Conservation (phyloP, 1,140 invertebrate species). For the Hycleus cichorii region DNA sequence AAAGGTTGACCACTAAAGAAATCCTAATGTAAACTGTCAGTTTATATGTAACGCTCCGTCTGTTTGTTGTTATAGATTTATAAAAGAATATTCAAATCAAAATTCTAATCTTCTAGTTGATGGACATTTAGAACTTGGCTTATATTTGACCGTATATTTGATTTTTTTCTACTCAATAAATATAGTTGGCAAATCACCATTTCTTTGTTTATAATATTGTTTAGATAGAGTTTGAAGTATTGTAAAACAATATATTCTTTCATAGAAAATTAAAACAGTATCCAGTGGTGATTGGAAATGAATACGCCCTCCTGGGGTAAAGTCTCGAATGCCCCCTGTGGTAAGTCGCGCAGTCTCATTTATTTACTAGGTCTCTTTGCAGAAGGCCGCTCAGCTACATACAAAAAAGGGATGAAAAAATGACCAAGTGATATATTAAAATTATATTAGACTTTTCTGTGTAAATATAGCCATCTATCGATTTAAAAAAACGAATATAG, state of each 20-base stretch:
- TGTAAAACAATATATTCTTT: conserved; percentile 40
- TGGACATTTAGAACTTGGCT: conserved; percentile 1
- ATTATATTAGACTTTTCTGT: neutral
- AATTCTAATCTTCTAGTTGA: conserved; percentile 11
- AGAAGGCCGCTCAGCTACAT: conserved; percentile 20
- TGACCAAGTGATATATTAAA: neutral
- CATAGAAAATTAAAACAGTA: conserved; percentile 39
- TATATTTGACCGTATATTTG: neutral
- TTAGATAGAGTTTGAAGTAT: conserved; percentile 26
- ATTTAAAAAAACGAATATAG: neutral
- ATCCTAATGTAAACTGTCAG: conserved; percentile 14
- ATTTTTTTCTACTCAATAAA: too few relatives aligned
- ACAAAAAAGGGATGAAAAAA: neutral
- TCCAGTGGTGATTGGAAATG: conserved; percentile 43
- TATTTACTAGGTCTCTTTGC: conserved; percentile 38
- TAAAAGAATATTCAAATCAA: conserved; percentile 12
- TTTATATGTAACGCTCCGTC: conserved; percentile 10
- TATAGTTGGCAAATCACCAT: too few relatives aligned
- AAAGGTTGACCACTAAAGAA: conserved; percentile 2
- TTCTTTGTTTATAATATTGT: neutral
- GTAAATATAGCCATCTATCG: neutral
- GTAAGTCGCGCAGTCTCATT: conserved; percentile 39
- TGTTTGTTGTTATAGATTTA: conserved; percentile 3
- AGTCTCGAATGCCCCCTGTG: conserved; percentile 33
- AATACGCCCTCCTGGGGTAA: conserved; percentile 38